Evolutionary conservation across 2,888 invertebrate species (phyloP).

Genomic region (Lymantria monacha): DNA sequence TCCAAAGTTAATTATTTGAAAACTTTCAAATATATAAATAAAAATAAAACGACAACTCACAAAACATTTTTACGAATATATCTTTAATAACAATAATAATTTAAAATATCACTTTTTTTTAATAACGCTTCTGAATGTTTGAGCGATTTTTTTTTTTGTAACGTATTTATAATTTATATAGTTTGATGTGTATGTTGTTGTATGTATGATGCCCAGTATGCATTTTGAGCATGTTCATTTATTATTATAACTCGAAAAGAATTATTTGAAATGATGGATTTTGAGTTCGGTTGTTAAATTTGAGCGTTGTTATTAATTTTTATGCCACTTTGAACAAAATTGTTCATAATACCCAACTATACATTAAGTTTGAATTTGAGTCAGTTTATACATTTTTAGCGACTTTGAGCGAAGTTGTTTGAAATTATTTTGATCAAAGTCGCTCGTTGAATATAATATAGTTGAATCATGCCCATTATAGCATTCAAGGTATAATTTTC

Average conservation of each 20-base stretch:
- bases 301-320: neutral
- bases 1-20: conserved; percentile 26
- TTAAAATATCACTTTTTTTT: conserved; percentile 13
- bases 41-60: conserved; percentile 26
- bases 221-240: conserved; percentile 1
- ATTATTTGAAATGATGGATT: neutral
- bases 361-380: neutral
- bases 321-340: neutral
- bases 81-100: conserved; percentile 6
- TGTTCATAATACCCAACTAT: neutral
- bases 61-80: conserved; percentile 20
- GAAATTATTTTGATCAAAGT: neutral
- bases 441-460: neutral
- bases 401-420: neutral
- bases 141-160: conserved; percentile 25
- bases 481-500: neutral
- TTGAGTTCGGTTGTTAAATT: neutral
- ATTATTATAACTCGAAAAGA: neutral
- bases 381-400: neutral
- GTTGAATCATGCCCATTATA: conserved; percentile 2
- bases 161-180: conserved; percentile 37
- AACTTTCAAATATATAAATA: conserved; percentile 1
- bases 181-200: conserved; percentile 27
- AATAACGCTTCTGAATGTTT: conserved; percentile 24
- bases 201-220: neutral